phyloP scores from a whole-genome alignment of 2,888 invertebrate genomes.

The Sesia bembeciformis region DNA sequence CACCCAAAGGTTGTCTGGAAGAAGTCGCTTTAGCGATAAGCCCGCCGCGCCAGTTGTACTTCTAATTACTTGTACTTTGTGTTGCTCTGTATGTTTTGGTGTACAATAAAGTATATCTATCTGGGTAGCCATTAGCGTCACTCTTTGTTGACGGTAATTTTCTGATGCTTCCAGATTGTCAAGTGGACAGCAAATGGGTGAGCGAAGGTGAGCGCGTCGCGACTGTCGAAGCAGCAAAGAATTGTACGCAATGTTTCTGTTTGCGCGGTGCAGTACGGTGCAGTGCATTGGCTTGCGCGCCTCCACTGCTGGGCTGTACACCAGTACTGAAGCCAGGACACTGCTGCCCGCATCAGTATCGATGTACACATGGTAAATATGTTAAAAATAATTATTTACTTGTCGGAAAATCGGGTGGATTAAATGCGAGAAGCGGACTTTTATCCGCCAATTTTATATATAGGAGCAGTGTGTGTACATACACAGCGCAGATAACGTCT shows the following conservation, averaged over 20 bases:
- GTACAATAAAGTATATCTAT: neutral
- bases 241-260: slow-evolving; percentile 88
- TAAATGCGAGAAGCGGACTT: no score
- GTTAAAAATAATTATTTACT: no score
- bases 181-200: slow-evolving; percentile 74
- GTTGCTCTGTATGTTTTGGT: no score
- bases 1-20: no score
- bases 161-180: slow-evolving; percentile 72
- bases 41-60: no score
- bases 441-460: no score
- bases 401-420: no score
- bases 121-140: no score
- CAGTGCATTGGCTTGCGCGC: slow-evolving; percentile 83
- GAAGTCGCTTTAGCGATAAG: no score
- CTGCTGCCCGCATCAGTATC: slow-evolving; percentile 89
- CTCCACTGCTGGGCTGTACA: slow-evolving; percentile 82
- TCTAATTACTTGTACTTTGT: no score
- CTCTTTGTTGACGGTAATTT: neutral
- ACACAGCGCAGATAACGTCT: no score
- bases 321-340: slow-evolving; percentile 84
- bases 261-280: slow-evolving; percentile 82
- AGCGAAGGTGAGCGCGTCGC: slow-evolving; percentile 82
- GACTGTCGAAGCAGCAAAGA: slow-evolving; percentile 62
- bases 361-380: slow-evolving; percentile 62
- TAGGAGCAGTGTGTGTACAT: no score